A percentile compares a stretch with the other conserved stretches of the same genome.
phyloP scores from a whole-genome alignment of 2,888 invertebrate species.

The Scelioninae gen. 2 region DNA sequence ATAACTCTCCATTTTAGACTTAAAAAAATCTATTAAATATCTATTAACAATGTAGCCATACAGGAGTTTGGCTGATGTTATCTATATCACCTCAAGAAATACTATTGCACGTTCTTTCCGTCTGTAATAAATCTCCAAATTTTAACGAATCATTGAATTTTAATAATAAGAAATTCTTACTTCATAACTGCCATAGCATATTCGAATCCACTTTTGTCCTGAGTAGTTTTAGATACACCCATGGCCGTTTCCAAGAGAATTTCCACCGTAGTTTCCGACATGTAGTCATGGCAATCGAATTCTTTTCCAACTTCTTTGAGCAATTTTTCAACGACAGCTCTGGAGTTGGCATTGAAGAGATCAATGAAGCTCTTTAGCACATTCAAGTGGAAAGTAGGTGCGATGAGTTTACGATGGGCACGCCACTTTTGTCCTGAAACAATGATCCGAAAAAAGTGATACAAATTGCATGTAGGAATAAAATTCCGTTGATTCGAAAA shows the following conservation, averaged over 20 bases:
- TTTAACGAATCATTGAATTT: background rate
- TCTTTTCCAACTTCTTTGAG: constrained; percentile 73
- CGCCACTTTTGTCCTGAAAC: constrained; percentile 88
- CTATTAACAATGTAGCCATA: too few relatives aligned
- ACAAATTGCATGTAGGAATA: too few relatives aligned
- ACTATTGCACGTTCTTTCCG: too few relatives aligned
- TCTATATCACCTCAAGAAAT: too few relatives aligned
- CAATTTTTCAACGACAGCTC: constrained; percentile 77
- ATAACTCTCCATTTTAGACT: too few relatives aligned
- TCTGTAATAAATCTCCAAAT: too few relatives aligned
- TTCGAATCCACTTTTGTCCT: constrained; percentile 76
- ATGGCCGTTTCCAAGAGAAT: constrained; percentile 78
- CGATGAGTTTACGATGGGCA: constrained; percentile 89
- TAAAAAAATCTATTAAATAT: too few relatives aligned
- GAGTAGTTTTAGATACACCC: constrained; percentile 75
- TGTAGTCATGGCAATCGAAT: constrained; percentile 77
- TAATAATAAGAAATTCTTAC: constrained; percentile 60
- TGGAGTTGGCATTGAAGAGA: constrained; percentile 89
- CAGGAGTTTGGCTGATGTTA: too few relatives aligned
- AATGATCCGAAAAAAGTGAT: background rate
- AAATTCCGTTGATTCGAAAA: too few relatives aligned
- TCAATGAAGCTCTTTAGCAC: constrained; percentile 91
- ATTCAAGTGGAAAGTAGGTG: constrained; percentile 92
- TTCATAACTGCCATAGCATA: constrained; percentile 79
- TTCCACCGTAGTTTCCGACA: constrained; percentile 76